These are phyloP conservation scores for Tipula confusa DNA, from an alignment of 2,888 invertebrate genomes.

Conservation along the genomic window DNA sequence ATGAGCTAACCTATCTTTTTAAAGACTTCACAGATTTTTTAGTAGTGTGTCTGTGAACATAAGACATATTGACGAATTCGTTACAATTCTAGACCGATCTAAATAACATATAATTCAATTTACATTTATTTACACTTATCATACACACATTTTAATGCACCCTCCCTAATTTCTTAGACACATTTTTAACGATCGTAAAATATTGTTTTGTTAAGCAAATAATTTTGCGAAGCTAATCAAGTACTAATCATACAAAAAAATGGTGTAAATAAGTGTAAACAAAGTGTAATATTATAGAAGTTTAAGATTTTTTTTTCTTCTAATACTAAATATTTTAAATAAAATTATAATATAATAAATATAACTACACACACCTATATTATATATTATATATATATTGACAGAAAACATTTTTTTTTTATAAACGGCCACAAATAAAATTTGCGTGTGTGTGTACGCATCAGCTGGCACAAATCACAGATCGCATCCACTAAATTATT, in stretches of 20 bases:
- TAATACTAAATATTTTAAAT: neutral
- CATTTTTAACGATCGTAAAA: neutral
- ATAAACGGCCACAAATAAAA: neutral
- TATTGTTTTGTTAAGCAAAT: neutral
- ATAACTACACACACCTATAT: neutral
- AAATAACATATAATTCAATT: too few relatives aligned
- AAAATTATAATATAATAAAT: slow-evolving; percentile 5
- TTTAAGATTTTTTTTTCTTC: neutral
- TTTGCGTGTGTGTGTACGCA: neutral
- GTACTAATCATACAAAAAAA: neutral
- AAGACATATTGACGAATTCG: too few relatives aligned
- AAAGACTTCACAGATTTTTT: too few relatives aligned
- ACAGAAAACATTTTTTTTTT: neutral
- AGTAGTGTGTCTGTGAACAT: too few relatives aligned
- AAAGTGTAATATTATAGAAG: neutral
- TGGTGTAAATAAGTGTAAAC: neutral
- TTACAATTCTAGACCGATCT: too few relatives aligned
- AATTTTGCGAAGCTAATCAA: neutral
- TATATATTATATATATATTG: neutral
- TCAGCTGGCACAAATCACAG: neutral
- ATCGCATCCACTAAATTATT: slow-evolving; percentile 20
- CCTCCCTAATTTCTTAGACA: neutral
- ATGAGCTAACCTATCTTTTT: too few relatives aligned
- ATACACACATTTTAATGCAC: neutral
- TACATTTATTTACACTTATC: neutral